phyloP scores from a whole-genome alignment of 2,888 invertebrate species.

The Fissipunctia ypsillon region DNA sequence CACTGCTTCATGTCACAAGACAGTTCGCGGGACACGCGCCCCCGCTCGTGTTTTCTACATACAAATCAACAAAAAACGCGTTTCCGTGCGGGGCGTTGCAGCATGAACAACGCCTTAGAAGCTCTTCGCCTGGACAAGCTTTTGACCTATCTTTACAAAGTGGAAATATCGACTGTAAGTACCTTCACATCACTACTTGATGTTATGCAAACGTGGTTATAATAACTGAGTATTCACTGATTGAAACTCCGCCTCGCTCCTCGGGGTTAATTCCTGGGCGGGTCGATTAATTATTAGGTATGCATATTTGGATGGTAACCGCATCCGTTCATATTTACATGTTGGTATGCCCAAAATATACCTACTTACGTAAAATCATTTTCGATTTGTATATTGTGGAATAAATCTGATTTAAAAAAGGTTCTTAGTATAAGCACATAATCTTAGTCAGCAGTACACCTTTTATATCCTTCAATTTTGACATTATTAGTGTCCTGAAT shows the following conservation, averaged over 20 bases:
- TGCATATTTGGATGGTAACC: constrained; percentile 19
- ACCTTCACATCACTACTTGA: background rate
- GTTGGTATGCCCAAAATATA: background rate
- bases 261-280: constrained; percentile 10
- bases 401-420: background rate
- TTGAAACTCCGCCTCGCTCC: constrained; percentile 6
- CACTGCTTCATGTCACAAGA: too few relatives aligned
- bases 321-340: constrained; percentile 20
- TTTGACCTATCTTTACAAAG: background rate
- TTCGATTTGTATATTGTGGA: background rate
- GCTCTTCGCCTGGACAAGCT: too few relatives aligned
- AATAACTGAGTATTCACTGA: constrained; percentile 24
- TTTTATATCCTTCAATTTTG: background rate
- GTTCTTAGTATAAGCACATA: background rate
- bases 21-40: too few relatives aligned
- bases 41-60: too few relatives aligned
- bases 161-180: background rate
- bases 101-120: background rate
- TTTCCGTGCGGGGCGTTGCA: too few relatives aligned
- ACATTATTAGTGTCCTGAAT: background rate
- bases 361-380: background rate
- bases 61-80: too few relatives aligned
- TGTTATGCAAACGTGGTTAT: constrained; percentile 11
- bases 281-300: constrained; percentile 22
- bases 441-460: background rate